Evolutionary conservation across 2,113 vertebrate genomes (phyloP).

Genomic region (Solea senegalensis): DNA sequence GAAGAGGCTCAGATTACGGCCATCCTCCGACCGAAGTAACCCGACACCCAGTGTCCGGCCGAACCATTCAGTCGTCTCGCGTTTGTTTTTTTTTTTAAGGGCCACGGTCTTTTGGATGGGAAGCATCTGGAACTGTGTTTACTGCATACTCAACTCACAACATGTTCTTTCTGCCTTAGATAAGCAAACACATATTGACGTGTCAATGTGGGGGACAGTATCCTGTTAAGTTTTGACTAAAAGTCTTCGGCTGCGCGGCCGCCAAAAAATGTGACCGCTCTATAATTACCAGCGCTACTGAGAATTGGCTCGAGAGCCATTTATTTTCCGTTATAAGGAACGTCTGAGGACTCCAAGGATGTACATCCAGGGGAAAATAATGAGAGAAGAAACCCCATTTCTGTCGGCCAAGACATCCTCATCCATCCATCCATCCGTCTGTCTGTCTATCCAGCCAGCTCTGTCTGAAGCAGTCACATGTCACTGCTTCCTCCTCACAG

Average conservation of each 20-base stretch:
- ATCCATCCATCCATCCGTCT: constrained; percentile 32
- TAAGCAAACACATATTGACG: constrained; percentile 41
- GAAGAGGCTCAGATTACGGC: neutral
- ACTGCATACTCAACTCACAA: constrained; percentile 9
- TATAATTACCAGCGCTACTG: constrained; percentile 34
- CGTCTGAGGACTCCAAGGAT: neutral
- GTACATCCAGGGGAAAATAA: constrained; percentile 14
- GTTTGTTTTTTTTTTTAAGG: constrained; percentile 26
- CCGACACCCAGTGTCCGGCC: constrained; percentile 31
- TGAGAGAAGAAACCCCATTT: constrained; percentile 20
- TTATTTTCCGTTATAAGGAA: constrained; percentile 10
- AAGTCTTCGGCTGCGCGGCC: neutral
- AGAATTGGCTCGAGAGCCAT: neutral
- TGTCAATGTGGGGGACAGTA: constrained; percentile 31
- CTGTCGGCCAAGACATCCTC: constrained; percentile 12
- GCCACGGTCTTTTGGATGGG: neutral
- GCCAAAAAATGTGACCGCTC: constrained; percentile 24
- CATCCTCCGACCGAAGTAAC: constrained; percentile 14
- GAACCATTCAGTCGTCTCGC: constrained; percentile 5
- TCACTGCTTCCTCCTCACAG: constrained; percentile 44
- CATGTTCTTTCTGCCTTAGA: constrained; percentile 19
- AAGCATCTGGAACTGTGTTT: constrained; percentile 21
- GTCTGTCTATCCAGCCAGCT: constrained; percentile 8
- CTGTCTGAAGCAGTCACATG: constrained; percentile 60
- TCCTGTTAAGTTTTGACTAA: constrained; percentile 42